Base-by-base conservation (phyloP, 2,797 vertebrate genomes). In the Discoglossus pictus region DNA sequence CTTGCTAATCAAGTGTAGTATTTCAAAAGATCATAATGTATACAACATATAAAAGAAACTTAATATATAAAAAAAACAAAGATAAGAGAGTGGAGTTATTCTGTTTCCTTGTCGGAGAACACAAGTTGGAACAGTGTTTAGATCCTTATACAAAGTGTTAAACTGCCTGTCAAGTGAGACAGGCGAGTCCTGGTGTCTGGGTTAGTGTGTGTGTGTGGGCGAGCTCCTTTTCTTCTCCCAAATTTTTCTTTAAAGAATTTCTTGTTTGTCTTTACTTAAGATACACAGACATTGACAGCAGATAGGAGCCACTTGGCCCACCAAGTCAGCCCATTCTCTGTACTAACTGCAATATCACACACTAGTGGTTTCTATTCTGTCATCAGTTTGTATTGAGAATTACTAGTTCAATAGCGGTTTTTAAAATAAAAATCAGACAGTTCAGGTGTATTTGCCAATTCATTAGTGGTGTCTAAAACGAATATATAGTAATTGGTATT, bases 381-480 rank as follows among this genome's bases (percentile, higher is more conserved):
- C 23, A 15, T 31, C 25, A 15, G 13, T 13, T 51, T 5, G 27
- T 31, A 8, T 8, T 31, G n/a, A 24, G 12, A 51, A 51, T 51
- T 31, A 51, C 25, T 31, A 34, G 48, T 15, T n/a, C 25, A 51
- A 9, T 27, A n/a, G n/a, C n/a, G n/a, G n/a, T n/a, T n/a, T n/a
- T n/a, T n/a, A n/a, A n/a, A n/a, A n/a, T n/a, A n/a, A n/a, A n/a
- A n/a, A n/a, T 18, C 48, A 27, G 48, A 8, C 13, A 51, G 48
- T 25, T 51, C 48, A 51, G 48, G 48, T 31, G 24, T n/a, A 51
- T 34, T 27, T 51, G 48, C 48, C 48, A 51, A 51, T 51, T 51
- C 48, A 51, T 51, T 31, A 31, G 12, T 15, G 27, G 48, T 31
- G 10, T 16, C 48, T 51, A 25, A 15, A 51, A 51, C n/a, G n/a